phyloP scores from a whole-genome alignment of 2,888 invertebrate genomes.

The Cheilosia pagana region DNA sequence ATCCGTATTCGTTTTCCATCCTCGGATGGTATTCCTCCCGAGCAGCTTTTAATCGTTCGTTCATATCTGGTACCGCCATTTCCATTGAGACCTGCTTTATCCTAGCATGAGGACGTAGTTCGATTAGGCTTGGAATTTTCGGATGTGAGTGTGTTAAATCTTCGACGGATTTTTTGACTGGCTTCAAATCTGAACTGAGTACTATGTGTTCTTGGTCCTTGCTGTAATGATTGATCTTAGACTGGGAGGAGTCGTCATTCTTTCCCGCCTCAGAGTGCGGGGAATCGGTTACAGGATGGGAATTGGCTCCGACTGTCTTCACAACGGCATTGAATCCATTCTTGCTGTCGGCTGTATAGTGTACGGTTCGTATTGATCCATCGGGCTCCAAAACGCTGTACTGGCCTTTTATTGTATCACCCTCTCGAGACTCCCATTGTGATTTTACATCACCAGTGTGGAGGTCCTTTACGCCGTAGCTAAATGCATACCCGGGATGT shows the following conservation, averaged over 20 bases:
- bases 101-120: conserved; percentile 81
- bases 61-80: conserved; percentile 79
- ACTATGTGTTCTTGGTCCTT: conserved; percentile 83
- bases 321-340: conserved; percentile 85
- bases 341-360: conserved; percentile 85
- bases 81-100: conserved; percentile 82
- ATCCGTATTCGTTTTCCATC: conserved; percentile 57
- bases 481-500: conserved; percentile 85
- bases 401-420: conserved; percentile 84
- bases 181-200: conserved; percentile 82
- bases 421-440: conserved; percentile 86
- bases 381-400: conserved; percentile 89
- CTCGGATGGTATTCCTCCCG: conserved; percentile 79
- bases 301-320: conserved; percentile 83
- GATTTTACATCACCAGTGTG: conserved; percentile 86
- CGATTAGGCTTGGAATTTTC: conserved; percentile 81
- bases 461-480: conserved; percentile 86
- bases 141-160: conserved; percentile 82
- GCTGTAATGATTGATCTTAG: conserved; percentile 83
- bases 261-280: conserved; percentile 78
- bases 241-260: conserved; percentile 82
- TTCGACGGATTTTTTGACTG: conserved; percentile 79
- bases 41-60: conserved; percentile 78
- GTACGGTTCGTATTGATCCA: conserved; percentile 85
- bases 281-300: conserved; percentile 82